phyloP scores from a whole-genome alignment of 1,140 invertebrate species.

The Psix sp. region DNA sequence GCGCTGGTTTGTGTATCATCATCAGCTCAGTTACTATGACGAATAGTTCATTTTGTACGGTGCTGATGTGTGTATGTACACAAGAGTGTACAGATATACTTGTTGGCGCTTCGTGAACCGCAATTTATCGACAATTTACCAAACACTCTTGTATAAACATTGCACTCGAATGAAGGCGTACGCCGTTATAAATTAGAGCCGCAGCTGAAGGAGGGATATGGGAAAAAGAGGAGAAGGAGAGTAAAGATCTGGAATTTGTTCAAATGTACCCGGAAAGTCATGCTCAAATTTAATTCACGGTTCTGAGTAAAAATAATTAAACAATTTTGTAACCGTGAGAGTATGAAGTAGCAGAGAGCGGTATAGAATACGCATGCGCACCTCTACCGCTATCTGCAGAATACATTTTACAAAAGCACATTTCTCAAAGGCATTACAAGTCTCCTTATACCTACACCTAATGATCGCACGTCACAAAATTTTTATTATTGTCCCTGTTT shows the following conservation, averaged over 20 bases:
- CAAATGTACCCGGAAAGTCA: slow-evolving; percentile 16
- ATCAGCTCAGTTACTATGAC: slow-evolving; percentile 23
- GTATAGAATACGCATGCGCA: slow-evolving; percentile 27
- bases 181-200: too few species aligned
- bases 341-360: slow-evolving; percentile 4
- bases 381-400: slow-evolving; percentile 21
- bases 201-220: background rate
- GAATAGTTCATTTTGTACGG: slow-evolving; percentile 28
- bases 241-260: slow-evolving; percentile 3
- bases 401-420: slow-evolving; percentile 55
- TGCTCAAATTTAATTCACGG: background rate
- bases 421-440: slow-evolving; percentile 33
- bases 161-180: too few species aligned
- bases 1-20: slow-evolving; percentile 15
- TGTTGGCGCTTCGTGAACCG: slow-evolving; percentile 9
- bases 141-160: slow-evolving; percentile 28
- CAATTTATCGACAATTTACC: slow-evolving; percentile 44
- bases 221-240: background rate
- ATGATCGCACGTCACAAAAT: slow-evolving; percentile 6
- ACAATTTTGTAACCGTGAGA: slow-evolving; percentile 41
- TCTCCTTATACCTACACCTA: slow-evolving; percentile 24
- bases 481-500: slow-evolving; percentile 23
- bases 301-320: slow-evolving; percentile 52
- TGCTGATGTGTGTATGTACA: slow-evolving; percentile 11
- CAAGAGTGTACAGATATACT: slow-evolving; percentile 3